Percentiles rank a stretch among this genome's conserved stretches.
Conservation (phyloP, 1,140 invertebrate genomes). For the Heterodera schachtii region DNA sequence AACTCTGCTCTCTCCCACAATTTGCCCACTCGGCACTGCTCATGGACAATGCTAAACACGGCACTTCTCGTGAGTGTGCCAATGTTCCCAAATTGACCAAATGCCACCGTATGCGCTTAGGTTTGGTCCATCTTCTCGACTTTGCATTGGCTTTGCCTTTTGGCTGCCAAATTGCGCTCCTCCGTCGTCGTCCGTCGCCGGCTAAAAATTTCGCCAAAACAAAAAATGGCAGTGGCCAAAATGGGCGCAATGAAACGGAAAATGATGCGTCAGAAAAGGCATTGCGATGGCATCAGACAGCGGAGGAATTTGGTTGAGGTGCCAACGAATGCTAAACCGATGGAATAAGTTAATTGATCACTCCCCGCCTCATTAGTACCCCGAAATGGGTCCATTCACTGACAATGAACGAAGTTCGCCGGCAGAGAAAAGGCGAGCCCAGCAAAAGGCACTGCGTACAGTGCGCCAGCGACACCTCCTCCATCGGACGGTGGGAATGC, state of each 20-base stretch:
- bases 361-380: not conserved
- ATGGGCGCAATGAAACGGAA: not conserved
- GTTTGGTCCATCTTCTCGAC: slow-evolving; percentile 3
- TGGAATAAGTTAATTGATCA: not conserved
- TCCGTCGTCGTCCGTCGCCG: not conserved
- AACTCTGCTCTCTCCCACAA: not conserved
- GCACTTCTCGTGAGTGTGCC: not conserved
- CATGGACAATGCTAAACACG: slow-evolving; percentile 11
- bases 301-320: not conserved
- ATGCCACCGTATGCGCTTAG: not conserved
- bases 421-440: not conserved
- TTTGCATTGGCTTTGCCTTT: slow-evolving; percentile 14
- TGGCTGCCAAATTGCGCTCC: not conserved
- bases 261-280: not conserved
- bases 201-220: slow-evolving; percentile 7
- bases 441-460: not conserved
- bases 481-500: not conserved
- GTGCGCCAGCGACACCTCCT: not conserved
- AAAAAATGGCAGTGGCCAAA: not conserved
- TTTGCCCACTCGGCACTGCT: not conserved
- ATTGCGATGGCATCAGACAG: not conserved
- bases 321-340: not conserved
- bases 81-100: too few relatives aligned
- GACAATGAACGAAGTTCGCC: not conserved
- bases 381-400: not conserved